Percentiles rank a stretch among this genome's conserved stretches.
Evolutionary conservation across 2,888 invertebrate species (phyloP).

Genomic region (Synergus japonicus): DNA sequence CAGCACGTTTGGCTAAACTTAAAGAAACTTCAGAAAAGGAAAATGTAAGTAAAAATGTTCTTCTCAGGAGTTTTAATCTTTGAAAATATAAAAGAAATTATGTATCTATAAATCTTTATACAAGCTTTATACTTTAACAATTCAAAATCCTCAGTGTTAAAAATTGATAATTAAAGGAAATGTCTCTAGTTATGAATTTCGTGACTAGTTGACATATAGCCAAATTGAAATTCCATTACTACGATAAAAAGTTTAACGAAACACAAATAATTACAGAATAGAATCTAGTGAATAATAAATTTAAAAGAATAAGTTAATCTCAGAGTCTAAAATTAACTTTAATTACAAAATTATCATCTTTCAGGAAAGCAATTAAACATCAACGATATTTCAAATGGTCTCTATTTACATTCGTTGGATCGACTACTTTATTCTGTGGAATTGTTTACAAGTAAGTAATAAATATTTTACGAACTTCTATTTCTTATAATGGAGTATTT

Average conservation of each 20-base stretch:
- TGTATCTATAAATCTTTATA: too few species aligned
- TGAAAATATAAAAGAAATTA: neutral
- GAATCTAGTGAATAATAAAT: neutral
- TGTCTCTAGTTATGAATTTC: too few species aligned
- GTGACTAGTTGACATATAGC: too few species aligned
- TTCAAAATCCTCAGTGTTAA: too few species aligned
- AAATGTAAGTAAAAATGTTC: conserved; percentile 7
- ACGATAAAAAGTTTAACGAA: neutral
- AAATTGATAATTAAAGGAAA: too few species aligned
- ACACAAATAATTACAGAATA: neutral
- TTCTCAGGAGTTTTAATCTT: neutral
- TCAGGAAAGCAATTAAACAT: neutral
- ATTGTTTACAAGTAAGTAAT: neutral
- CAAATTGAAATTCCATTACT: too few species aligned
- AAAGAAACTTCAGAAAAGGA: neutral
- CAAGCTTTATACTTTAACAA: too few species aligned
- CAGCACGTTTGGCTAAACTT: neutral
- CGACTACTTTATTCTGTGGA: neutral
- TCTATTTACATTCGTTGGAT: neutral
- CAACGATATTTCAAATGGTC: neutral
- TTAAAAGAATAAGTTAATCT: neutral
- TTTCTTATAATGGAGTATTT: too few species aligned
- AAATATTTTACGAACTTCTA: neutral
- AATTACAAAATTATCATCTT: neutral
- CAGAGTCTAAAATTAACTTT: neutral